A percentile compares a stretch with the other conserved stretches of the same genome.
Conservation (phyloP, 2,888 invertebrate genomes). For the Drosophila quinaria region DNA sequence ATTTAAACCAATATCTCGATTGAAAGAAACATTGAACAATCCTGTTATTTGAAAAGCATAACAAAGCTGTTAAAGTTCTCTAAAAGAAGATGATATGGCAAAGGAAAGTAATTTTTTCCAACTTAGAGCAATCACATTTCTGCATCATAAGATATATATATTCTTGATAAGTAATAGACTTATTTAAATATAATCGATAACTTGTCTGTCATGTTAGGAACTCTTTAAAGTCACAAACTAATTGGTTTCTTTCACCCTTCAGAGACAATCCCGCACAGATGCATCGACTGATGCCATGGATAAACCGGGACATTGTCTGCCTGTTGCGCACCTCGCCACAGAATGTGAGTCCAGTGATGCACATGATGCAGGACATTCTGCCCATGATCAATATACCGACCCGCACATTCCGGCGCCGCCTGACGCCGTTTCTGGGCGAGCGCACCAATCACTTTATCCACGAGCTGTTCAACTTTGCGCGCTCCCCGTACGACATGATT, state of each 20-base stretch:
- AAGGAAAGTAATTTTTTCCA: no score
- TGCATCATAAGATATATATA: no score
- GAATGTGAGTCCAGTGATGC: slow-evolving; percentile 89
- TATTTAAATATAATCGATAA: not conserved
- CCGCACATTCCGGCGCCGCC: slow-evolving; percentile 89
- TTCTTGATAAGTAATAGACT: no score
- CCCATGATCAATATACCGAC: slow-evolving; percentile 88
- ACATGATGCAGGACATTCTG: slow-evolving; percentile 90
- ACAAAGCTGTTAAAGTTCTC: not conserved
- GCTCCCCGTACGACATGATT: slow-evolving; percentile 94
- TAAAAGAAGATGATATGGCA: not conserved
- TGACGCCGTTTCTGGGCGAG: slow-evolving; percentile 90
- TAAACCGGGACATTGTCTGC: slow-evolving; percentile 93
- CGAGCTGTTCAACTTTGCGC: slow-evolving; percentile 94
- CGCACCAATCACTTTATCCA: slow-evolving; percentile 95
- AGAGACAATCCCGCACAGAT: slow-evolving; percentile 93
- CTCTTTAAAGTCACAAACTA: not conserved
- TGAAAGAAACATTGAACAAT: no score
- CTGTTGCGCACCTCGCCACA: slow-evolving; percentile 87
- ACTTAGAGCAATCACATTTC: no score
- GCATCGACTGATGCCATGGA: slow-evolving; percentile 94
- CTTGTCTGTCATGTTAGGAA: not conserved
- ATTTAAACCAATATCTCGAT: no score
- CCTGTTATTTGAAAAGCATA: not conserved
- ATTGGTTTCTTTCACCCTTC: slow-evolving; percentile 60